Base-by-base conservation (phyloP, 2,113 vertebrate species). In the Haplochromis vanheusdeni region DNA sequence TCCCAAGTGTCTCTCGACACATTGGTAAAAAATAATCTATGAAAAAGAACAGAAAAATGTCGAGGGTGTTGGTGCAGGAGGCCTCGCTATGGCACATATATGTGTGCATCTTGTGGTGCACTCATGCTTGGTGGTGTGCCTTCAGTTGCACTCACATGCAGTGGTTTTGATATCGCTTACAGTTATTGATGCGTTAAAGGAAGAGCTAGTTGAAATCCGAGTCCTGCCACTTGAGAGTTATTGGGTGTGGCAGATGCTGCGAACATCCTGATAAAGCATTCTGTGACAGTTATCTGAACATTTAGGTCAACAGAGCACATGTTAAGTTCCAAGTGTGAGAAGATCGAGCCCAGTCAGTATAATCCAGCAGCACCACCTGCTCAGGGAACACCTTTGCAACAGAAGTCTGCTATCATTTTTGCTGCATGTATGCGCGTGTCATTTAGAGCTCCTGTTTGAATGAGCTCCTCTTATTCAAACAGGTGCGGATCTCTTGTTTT, bases 81-180 rank as follows among this genome's bases (percentile, higher is more conserved):
- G 37, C 40, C 84, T 54, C 54, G 1, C 16, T 79, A 8, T 11
- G 17, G 68, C 42, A 75, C 42, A 12, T 31, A 31, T 19, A 49
- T 49, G 42, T 8, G 37, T 70, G 55, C 83, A 65, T 62, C 16
- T 23, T 82, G 45, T 5, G 13, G 49, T 84, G 75, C 21, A 5
- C 47, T 52, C 62, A 2, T 40, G 21, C 70, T 49, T 68, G 12
- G 54, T 33, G 4, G 68, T 52, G 82, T 83, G 49, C 79, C 49
- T 58, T 77, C 23, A 11, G 73, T 68, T 82, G 56, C 79, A 62
- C 68, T 83, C 45, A 26, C 75, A 70, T 33, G 21, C 40, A 68
- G 45, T 9, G 35, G 17, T 40, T 81, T 75, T 89, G 65, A 80
- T 90, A 88, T 91, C 81, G 4, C 65, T 92, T 86, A 56, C 86